phyloP scores from a whole-genome alignment of 2,797 vertebrate species.

The Craterocephalus amniculus region DNA sequence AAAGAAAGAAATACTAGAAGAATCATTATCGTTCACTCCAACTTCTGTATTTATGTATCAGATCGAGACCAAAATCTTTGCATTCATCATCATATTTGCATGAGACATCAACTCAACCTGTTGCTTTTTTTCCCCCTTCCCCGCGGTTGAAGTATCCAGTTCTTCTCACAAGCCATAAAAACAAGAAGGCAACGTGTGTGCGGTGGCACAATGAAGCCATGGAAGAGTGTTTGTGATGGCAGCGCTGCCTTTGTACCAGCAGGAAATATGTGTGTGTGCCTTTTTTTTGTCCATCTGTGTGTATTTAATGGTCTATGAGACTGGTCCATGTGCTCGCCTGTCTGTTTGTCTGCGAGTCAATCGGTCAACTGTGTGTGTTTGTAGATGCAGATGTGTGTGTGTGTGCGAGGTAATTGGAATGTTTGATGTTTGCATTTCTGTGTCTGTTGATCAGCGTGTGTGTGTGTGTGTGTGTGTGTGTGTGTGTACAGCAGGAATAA shows the following conservation, averaged over 20 bases:
- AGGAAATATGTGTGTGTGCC: slow-evolving; percentile 27
- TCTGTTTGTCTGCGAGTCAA: slow-evolving; percentile 33
- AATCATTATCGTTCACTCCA: not conserved
- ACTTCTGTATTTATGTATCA: not conserved
- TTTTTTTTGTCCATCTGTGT: slow-evolving; percentile 20
- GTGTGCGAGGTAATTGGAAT: slow-evolving; percentile 52
- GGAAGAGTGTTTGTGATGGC: slow-evolving; percentile 58
- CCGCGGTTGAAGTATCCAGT: slow-evolving; percentile 41
- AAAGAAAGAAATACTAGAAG: not conserved
- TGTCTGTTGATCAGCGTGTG: slow-evolving; percentile 45
- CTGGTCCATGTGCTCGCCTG: slow-evolving; percentile 26
- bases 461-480: slow-evolving; percentile 33
- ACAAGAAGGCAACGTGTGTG: slow-evolving; percentile 45
- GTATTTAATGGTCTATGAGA: slow-evolving; percentile 27
- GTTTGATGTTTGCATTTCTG: slow-evolving; percentile 57
- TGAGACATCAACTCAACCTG: not conserved
- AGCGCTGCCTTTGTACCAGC: slow-evolving; percentile 48
- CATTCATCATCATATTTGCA: no score
- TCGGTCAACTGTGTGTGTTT: slow-evolving; percentile 37
- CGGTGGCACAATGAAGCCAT: slow-evolving; percentile 40
- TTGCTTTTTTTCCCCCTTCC: slow-evolving; percentile 21
- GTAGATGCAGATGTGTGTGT: slow-evolving; percentile 7
- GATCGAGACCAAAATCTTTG: not conserved
- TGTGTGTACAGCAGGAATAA: slow-evolving; percentile 77
- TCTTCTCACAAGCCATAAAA: slow-evolving; percentile 56